Percentiles rank a stretch among this genome's conserved stretches.
Conservation (phyloP, 2,797 vertebrate species). For the Chromis chromis region DNA sequence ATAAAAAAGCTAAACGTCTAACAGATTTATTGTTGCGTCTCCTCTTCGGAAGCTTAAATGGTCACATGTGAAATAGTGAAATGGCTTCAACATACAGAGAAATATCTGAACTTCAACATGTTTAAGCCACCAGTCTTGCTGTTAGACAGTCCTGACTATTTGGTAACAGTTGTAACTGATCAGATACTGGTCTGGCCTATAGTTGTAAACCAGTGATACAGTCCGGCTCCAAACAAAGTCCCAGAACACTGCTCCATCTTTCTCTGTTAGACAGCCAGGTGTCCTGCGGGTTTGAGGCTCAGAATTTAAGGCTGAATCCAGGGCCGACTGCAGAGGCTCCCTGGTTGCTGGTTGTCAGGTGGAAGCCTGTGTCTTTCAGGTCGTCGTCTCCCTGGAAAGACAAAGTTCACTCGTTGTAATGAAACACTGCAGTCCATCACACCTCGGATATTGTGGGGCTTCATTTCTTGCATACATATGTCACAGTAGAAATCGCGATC, state of each 20-base stretch:
- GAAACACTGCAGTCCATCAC: neutral
- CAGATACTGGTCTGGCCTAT: constrained; percentile 44
- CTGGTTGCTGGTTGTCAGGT: constrained; percentile 96
- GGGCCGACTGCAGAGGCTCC: constrained; percentile 95
- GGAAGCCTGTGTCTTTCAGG: constrained; percentile 96
- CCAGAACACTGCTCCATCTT: constrained; percentile 38
- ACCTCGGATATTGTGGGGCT: neutral
- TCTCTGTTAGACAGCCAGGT: constrained; percentile 6
- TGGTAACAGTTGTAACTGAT: constrained; percentile 51
- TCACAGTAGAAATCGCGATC: no score
- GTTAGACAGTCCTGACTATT: constrained; percentile 72
- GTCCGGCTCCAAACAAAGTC: constrained; percentile 53
- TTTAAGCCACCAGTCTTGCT: constrained; percentile 64
- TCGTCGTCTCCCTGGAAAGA: constrained; percentile 92
- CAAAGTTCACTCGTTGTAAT: neutral
- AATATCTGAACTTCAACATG: constrained; percentile 23
- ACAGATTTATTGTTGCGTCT: constrained; percentile 49
- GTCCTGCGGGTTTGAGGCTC: constrained; percentile 52
- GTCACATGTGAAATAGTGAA: constrained; percentile 38
- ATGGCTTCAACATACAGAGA: constrained; percentile 28
- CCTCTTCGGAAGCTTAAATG: constrained; percentile 49
- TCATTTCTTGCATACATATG: no score
- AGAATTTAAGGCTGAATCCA: constrained; percentile 98
- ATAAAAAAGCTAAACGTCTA: constrained; percentile 56
- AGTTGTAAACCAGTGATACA: constrained; percentile 41